Conservation (phyloP, 2,797 vertebrate genomes). For the Gymnothorax reevesii region DNA sequence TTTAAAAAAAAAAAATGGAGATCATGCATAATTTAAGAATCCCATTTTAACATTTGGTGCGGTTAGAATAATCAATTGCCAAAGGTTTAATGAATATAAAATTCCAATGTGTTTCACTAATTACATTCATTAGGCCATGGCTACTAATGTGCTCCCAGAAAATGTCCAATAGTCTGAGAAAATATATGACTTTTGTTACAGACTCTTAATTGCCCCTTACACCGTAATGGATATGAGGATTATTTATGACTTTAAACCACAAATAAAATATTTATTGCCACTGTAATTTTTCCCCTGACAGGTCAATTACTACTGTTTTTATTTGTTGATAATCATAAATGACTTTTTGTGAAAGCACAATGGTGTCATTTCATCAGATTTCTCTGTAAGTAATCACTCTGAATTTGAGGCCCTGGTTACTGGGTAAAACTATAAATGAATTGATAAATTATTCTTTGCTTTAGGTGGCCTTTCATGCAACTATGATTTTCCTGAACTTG, state of each 20-base stretch:
- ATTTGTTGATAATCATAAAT: conserved; percentile 44
- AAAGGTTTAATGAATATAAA: conserved; percentile 43
- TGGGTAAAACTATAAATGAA: conserved; percentile 58
- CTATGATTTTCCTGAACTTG: conserved; percentile 53
- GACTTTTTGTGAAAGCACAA: not conserved
- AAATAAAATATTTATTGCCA: conserved; percentile 7
- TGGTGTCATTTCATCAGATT: conserved; percentile 37
- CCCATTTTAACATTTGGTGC: conserved; percentile 39
- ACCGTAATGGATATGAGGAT: conserved; percentile 9
- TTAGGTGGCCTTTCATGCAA: conserved; percentile 43
- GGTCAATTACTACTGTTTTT: conserved; percentile 20
- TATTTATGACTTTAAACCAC: not conserved
- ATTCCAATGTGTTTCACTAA: conserved; percentile 48
- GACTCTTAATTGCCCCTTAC: conserved; percentile 17
- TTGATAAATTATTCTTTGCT: conserved; percentile 35
- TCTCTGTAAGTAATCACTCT: conserved; percentile 31
- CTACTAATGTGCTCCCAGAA: conserved; percentile 44
- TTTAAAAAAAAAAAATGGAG: conserved; percentile 5
- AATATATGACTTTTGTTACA: conserved; percentile 45
- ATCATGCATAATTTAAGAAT: conserved; percentile 44
- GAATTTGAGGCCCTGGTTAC: conserved; percentile 45
- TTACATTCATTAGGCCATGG: conserved; percentile 57
- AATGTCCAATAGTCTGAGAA: conserved; percentile 19
- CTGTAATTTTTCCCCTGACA: not conserved
- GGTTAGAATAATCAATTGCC: conserved; percentile 55